Evolutionary conservation across 2,113 vertebrate genomes (phyloP).

Genomic region (Dendrocopos noguchii): DNA sequence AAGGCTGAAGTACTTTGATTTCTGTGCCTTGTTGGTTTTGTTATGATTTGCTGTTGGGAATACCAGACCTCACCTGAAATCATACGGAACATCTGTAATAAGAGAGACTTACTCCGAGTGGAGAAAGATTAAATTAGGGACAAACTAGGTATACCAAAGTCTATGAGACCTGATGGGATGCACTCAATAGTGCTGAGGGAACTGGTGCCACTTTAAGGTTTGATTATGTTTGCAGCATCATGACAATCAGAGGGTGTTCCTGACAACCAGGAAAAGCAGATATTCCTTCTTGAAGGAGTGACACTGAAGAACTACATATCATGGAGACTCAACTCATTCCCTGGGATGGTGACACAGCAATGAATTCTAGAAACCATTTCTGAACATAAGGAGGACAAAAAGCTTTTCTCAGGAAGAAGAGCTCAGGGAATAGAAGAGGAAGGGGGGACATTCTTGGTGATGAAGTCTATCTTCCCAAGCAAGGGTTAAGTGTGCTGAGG

Average conservation of each 20-base stretch:
- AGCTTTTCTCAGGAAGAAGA: background rate
- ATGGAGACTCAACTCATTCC: background rate
- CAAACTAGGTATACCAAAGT: background rate
- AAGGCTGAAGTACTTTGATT: background rate
- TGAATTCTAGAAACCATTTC: too few relatives aligned
- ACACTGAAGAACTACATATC: background rate
- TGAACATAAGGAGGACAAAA: too few relatives aligned
- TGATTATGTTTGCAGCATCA: background rate
- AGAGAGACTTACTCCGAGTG: background rate
- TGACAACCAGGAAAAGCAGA: rapidly evolving
- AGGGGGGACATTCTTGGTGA: background rate
- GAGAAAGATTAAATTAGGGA: background rate
- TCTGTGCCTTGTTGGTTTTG: background rate
- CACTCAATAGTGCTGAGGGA: background rate
- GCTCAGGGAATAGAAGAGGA: background rate
- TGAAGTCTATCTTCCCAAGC: background rate
- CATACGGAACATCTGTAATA: background rate
- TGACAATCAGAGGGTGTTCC: background rate
- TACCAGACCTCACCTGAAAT: background rate
- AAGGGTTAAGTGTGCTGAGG: background rate
- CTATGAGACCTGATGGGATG: background rate
- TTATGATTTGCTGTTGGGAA: background rate
- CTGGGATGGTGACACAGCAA: background rate
- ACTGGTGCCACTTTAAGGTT: background rate
- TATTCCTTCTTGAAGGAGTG: background rate